Evolutionary conservation across 2,113 vertebrate species (phyloP).

Genomic region (Albula goreensis): DNA sequence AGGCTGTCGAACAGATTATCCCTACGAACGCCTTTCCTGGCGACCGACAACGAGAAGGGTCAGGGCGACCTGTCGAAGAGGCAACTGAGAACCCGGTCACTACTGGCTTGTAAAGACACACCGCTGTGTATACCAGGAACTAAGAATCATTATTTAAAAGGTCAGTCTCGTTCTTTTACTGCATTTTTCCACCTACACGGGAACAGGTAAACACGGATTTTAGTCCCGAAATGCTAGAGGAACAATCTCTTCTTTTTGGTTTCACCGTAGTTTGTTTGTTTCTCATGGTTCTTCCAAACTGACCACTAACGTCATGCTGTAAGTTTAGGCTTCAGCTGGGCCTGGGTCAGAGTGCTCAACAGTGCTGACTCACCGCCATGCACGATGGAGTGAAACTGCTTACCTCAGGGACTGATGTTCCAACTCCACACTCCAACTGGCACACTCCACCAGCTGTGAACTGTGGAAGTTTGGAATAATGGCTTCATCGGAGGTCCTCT

Average conservation of each 20-base stretch:
- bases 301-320: background rate
- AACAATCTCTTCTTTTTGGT: background rate
- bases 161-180: slow-evolving; percentile 16
- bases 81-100: background rate
- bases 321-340: background rate
- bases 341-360: background rate
- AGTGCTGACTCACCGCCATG: background rate
- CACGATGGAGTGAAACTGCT: background rate
- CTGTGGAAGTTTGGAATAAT: background rate
- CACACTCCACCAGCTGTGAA: background rate
- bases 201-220: background rate
- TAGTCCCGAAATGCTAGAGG: background rate
- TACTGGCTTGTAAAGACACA: slow-evolving; percentile 19
- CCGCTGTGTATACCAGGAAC: background rate
- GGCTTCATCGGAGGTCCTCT: background rate
- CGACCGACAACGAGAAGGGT: slow-evolving; percentile 36
- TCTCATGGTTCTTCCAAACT: background rate
- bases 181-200: background rate
- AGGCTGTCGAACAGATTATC: slow-evolving; percentile 53
- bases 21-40: slow-evolving; percentile 43
- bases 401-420: background rate
- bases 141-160: slow-evolving; percentile 3
- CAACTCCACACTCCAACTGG: background rate
- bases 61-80: background rate
- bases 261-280: background rate